Percentiles rank a stretch among this genome's conserved stretches.
These are phyloP conservation scores for Melipona bicolor DNA, from an alignment of 2,888 invertebrate genomes.

Conservation along the genomic window DNA sequence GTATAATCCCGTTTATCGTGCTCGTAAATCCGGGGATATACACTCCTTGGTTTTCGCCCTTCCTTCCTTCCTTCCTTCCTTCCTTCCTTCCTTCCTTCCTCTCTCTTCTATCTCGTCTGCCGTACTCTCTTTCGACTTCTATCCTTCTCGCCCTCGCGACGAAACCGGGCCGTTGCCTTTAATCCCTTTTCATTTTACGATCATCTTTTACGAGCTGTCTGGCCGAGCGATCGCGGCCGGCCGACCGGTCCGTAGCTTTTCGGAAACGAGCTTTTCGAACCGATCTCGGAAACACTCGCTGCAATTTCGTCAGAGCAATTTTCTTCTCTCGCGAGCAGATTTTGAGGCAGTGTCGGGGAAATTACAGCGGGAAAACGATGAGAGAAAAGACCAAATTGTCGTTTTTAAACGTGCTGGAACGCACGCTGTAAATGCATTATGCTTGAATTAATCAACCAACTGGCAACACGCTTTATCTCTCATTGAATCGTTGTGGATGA, in stretches of 20 bases:
- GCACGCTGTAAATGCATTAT: background rate
- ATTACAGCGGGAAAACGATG: constrained; percentile 9
- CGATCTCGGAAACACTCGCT: constrained; percentile 15
- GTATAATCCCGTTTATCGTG: constrained; percentile 82
- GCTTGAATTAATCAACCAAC: constrained; percentile 2
- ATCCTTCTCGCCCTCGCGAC: constrained; percentile 40
- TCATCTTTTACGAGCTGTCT: constrained; percentile 77
- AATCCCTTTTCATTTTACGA: constrained; percentile 82
- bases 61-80: constrained; percentile 15
- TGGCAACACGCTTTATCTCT: no score
- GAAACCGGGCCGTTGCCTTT: constrained; percentile 74
- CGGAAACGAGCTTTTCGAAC: constrained; percentile 37
- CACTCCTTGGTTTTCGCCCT: constrained; percentile 69
- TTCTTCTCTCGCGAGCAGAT: no score
- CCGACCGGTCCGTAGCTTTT: constrained; percentile 59
- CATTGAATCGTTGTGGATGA: no score
- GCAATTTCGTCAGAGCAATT: background rate
- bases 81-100: background rate
- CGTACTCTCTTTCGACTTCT: background rate
- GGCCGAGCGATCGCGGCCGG: constrained; percentile 51
- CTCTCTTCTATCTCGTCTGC: background rate
- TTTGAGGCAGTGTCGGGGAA: background rate
- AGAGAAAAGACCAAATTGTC: background rate
- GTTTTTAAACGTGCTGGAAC: background rate
- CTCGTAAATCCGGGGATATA: constrained; percentile 82